phyloP scores from a whole-genome alignment of 2,888 invertebrate genomes.

The Cephalotes varians region DNA sequence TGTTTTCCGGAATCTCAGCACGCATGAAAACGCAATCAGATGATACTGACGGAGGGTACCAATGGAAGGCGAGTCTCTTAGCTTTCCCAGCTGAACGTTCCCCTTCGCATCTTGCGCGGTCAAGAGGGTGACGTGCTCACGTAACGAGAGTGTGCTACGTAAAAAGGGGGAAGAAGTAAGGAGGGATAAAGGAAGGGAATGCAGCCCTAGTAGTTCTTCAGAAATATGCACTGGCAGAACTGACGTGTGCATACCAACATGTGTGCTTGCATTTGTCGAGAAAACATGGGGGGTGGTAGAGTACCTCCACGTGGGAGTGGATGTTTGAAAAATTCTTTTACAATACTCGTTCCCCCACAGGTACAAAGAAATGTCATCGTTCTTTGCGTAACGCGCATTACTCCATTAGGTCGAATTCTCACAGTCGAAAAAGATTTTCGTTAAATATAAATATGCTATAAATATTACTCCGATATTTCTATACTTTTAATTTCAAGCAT shows the following conservation, averaged over 20 bases:
- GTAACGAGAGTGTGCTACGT: conserved; percentile 67
- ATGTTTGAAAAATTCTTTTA: conserved; percentile 70
- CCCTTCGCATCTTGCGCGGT: conserved; percentile 41
- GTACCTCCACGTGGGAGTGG: conserved; percentile 74
- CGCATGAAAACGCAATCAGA: conserved; percentile 54
- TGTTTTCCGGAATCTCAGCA: conserved; percentile 50
- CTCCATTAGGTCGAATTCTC: conserved; percentile 18
- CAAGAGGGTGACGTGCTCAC: conserved; percentile 56
- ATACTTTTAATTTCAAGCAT: too few relatives aligned
- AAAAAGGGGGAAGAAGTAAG: conserved; percentile 44
- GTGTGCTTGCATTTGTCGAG: conserved; percentile 62
- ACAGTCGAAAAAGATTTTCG: not conserved
- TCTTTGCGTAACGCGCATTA: conserved; percentile 70
- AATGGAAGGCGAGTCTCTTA: conserved; percentile 29
- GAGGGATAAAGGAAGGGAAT: not conserved
- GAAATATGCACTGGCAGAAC: conserved; percentile 57
- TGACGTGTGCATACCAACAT: conserved; percentile 69
- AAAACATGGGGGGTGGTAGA: conserved; percentile 61
- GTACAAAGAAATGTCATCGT: conserved; percentile 71
- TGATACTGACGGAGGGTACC: conserved; percentile 24
- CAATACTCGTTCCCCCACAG: conserved; percentile 73
- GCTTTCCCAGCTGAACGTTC: conserved; percentile 42
- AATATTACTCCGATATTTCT: not conserved
- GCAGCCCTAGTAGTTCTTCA: conserved; percentile 46
- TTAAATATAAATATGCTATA: not conserved